Conservation (phyloP, 1,140 invertebrate species). For the Nasonia vitripennis region DNA sequence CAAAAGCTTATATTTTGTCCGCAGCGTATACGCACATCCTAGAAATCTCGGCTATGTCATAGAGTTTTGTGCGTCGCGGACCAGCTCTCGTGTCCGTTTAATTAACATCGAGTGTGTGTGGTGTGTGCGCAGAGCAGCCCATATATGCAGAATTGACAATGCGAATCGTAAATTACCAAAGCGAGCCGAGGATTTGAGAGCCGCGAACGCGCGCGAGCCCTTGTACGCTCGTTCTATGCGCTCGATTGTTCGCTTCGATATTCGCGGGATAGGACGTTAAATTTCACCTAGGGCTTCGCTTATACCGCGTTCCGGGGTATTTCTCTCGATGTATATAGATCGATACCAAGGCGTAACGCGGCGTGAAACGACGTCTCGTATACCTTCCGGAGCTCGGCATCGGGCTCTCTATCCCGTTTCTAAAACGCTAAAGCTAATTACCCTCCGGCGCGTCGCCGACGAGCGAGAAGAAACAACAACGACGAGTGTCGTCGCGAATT, state of each 20-base stretch:
- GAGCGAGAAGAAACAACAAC: neutral
- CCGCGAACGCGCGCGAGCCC: too few relatives aligned
- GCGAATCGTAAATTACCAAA: constrained; percentile 14
- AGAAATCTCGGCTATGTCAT: too few relatives aligned
- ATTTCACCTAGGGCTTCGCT: too few relatives aligned
- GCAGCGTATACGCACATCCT: too few relatives aligned
- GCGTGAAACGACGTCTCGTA: neutral
- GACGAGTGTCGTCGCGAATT: constrained; percentile 17
- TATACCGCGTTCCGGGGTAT: too few relatives aligned
- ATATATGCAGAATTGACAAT: constrained; percentile 2
- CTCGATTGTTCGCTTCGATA: too few relatives aligned
- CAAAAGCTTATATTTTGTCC: too few relatives aligned
- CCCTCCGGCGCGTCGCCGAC: neutral
- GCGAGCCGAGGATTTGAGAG: too few relatives aligned
- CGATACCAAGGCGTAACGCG: neutral
- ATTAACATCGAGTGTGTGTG: neutral
- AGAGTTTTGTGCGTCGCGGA: neutral
- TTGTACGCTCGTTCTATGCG: neutral
- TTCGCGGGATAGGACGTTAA: too few relatives aligned
- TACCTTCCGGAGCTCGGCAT: neutral
- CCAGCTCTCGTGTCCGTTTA: neutral
- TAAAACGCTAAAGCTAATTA: constrained; percentile 39
- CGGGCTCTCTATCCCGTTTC: neutral
- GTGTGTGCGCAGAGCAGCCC: too few relatives aligned
- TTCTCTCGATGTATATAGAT: too few relatives aligned